Conservation (phyloP, 2,113 vertebrate species). For the Archocentrus centrarchus region DNA sequence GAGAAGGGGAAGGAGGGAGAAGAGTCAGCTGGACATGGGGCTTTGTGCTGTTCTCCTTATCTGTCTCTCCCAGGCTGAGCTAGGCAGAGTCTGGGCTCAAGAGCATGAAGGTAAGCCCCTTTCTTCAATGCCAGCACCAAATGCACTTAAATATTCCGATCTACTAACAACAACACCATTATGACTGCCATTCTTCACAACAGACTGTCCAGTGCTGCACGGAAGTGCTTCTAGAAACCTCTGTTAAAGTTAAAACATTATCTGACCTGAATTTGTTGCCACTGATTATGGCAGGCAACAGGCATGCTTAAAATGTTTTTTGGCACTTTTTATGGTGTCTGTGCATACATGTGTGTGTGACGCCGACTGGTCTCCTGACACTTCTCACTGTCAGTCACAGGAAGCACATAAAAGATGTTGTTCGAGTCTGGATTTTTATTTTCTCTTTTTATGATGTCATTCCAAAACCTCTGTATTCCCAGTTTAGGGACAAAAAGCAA, state of each 20-base stretch:
- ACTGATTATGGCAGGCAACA: not conserved
- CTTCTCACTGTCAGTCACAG: slow-evolving; percentile 48
- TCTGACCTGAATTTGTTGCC: slow-evolving; percentile 19
- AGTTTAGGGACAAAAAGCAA: not conserved
- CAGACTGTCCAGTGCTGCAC: not conserved
- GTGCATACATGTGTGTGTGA: slow-evolving; percentile 1
- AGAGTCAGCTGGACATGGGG: slow-evolving; percentile 77
- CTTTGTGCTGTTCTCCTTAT: slow-evolving; percentile 80
- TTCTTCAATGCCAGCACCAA: not conserved
- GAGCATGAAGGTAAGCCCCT: slow-evolving; percentile 78
- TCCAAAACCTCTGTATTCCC: slow-evolving; percentile 16
- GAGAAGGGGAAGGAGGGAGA: slow-evolving; percentile 63
- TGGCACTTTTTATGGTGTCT: not conserved
- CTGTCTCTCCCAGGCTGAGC: slow-evolving; percentile 82
- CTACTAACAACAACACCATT: not conserved
- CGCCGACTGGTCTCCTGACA: slow-evolving; percentile 32
- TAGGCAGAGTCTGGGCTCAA: slow-evolving; percentile 78
- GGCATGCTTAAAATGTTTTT: not conserved
- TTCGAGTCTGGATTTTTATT: slow-evolving; percentile 23
- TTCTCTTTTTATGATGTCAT: slow-evolving; percentile 4
- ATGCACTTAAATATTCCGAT: slow-evolving; percentile 13
- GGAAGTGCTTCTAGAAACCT: not conserved
- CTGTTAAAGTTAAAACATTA: not conserved
- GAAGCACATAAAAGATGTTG: slow-evolving; percentile 47
- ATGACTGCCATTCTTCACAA: not conserved